These are phyloP conservation scores for Liparis tanakae DNA, from an alignment of 2,797 vertebrate genomes.

Conservation along the genomic window DNA sequence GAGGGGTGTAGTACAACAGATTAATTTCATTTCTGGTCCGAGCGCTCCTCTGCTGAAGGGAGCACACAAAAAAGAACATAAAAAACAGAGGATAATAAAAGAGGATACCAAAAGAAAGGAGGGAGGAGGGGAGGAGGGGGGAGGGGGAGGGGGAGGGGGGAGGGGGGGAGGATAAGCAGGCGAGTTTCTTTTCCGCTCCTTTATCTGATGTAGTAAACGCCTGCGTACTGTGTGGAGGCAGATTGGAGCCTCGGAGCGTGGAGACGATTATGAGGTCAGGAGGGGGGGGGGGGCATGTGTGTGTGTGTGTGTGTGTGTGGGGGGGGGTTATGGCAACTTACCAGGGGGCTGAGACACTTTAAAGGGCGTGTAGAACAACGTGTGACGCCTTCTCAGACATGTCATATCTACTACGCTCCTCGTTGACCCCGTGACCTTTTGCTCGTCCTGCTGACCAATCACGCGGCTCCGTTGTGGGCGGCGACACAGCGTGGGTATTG, in stretches of 20 bases:
- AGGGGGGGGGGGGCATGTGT: slow-evolving; percentile 5
- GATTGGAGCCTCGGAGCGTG: slow-evolving; percentile 64
- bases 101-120: slow-evolving; percentile 52
- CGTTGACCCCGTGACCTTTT: too few relatives aligned
- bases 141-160: neutral
- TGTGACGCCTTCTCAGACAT: neutral
- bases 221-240: slow-evolving; percentile 63
- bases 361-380: slow-evolving; percentile 31
- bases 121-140: slow-evolving; percentile 42
- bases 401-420: too few relatives aligned
- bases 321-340: slow-evolving; percentile 31
- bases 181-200: slow-evolving; percentile 42
- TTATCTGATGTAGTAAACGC: slow-evolving; percentile 79
- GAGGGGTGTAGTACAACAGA: slow-evolving; percentile 76
- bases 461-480: too few relatives aligned
- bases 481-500: too few relatives aligned
- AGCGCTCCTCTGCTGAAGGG: slow-evolving; percentile 66
- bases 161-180: slow-evolving; percentile 51
- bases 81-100: slow-evolving; percentile 72
- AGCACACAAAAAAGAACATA: neutral
- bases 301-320: too few relatives aligned
- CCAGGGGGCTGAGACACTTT: slow-evolving; percentile 27
- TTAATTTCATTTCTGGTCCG: slow-evolving; percentile 82
- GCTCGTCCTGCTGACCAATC: too few relatives aligned
- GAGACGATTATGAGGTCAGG: slow-evolving; percentile 70